Conservation (phyloP, 2,797 vertebrate species). For the Syngnathus acus region DNA sequence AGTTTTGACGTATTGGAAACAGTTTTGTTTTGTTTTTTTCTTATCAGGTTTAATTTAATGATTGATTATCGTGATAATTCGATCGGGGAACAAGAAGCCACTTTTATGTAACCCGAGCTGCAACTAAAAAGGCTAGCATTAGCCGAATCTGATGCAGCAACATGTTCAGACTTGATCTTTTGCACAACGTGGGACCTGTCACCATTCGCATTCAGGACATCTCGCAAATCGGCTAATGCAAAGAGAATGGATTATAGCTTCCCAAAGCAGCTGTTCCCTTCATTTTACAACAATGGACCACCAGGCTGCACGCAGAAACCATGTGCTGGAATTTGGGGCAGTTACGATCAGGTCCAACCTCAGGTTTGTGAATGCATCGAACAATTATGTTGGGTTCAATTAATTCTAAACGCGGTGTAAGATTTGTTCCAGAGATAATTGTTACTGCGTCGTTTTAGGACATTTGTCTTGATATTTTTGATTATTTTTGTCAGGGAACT, state of each 20-base stretch:
- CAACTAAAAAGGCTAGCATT: constrained; percentile 10
- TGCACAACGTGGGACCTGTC: not conserved
- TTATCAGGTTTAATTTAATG: no score
- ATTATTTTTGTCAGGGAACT: not conserved
- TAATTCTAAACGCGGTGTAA: not conserved
- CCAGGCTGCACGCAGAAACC: constrained; percentile 19
- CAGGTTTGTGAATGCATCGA: constrained; percentile 20
- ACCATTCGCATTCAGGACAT: no score
- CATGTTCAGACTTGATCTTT: constrained; percentile 26
- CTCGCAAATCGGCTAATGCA: not conserved
- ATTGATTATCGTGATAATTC: not conserved
- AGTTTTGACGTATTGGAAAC: not conserved
- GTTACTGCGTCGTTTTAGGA: no score
- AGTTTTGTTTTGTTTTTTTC: not conserved
- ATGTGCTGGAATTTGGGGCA: constrained; percentile 45
- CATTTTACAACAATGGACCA: constrained; percentile 50
- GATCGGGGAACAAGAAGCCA: not conserved
- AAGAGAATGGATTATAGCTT: constrained; percentile 55
- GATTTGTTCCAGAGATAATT: not conserved
- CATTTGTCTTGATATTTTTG: not conserved
- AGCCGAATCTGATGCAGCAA: constrained; percentile 14
- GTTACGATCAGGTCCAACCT: constrained; percentile 31
- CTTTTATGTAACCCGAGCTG: not conserved
- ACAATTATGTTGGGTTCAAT: not conserved
- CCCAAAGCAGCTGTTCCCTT: constrained; percentile 57